Evolutionary conservation across 2,888 invertebrate species (phyloP), one percentile per base, ranked within the genome.

Genomic region (Lagria hirta): DNA sequence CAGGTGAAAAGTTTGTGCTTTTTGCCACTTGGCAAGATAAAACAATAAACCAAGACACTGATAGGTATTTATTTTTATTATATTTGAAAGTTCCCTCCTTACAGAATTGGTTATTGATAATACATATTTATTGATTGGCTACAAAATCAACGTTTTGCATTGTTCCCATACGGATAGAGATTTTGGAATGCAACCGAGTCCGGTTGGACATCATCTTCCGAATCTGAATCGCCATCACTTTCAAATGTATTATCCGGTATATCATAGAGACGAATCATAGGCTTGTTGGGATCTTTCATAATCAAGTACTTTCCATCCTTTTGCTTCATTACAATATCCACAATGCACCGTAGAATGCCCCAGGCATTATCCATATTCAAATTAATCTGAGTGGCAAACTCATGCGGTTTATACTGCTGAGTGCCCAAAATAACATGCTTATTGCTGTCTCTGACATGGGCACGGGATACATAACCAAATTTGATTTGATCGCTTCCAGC

Each of bases 341-440:
- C 88, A 64, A 99, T 93, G 72, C 96, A 98, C 8, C 98, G 83
- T 48, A 99, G 77, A 44, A 99, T 91, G 52, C 96, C 99, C 99
- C 99, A 99, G 2, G 94, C 96, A 73, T 99, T 99, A 72, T 99
- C 99, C 96, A 99, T 95, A 68, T 95, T 97, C 62, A 99, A 75
- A 74, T 96, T 97, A 68, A 99, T 99, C 73, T 99, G 98, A 4
- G 91, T 92, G 6, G 98, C 98, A 73, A 99, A 99, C 76, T 99
- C 98, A 66, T 88, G 86, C 6, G 99, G 99, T 70, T 95, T 96
- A 75, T 96, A 98, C 74, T 97, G 97, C 72, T 97, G 97, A 15
- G 93, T 94, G 51, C 96, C 97, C 53, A 98, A 79, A 62, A 98
- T 94, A 28, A 96, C 94, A 72, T 98, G 98, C 45, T 94, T 93